These are phyloP conservation scores for Rallus crepitans DNA, from an alignment of 2,797 vertebrate species.

Conservation along the genomic window DNA sequence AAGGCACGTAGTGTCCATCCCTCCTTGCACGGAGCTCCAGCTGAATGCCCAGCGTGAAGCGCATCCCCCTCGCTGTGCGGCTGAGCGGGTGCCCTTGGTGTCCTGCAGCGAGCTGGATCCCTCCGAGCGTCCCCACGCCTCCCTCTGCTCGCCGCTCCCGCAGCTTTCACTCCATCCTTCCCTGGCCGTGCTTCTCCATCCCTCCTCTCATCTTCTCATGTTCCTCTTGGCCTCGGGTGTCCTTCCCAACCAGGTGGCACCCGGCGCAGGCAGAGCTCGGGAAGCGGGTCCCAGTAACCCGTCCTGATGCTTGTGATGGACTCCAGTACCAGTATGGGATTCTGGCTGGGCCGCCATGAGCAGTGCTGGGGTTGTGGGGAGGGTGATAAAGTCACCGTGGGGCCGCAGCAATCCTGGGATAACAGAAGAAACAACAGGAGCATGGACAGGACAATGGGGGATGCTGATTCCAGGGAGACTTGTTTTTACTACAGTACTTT, in stretches of 20 bases:
- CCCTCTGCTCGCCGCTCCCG: background rate
- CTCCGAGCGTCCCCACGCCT: background rate
- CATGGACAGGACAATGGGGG: accelerated
- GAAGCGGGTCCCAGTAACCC: background rate
- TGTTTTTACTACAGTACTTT: constrained; percentile 15
- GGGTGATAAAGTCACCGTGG: accelerated
- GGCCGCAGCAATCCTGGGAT: accelerated
- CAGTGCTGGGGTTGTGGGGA: background rate
- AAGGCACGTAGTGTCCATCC: background rate
- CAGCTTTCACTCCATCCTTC: background rate
- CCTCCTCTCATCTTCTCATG: background rate
- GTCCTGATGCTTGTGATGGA: accelerated
- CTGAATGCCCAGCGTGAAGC: background rate
- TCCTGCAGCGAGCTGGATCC: background rate
- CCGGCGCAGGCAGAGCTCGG: background rate
- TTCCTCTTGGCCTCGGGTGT: background rate
- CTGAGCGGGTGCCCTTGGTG: background rate
- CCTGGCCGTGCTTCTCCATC: background rate
- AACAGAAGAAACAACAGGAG: accelerated
- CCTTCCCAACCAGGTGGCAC: background rate
- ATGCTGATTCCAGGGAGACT: background rate
- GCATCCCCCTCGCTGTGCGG: accelerated
- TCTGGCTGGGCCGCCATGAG: background rate
- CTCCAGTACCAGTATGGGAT: accelerated
- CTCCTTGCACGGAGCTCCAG: background rate